Conservation (phyloP, 2,113 vertebrate species). For the Etheostoma spectabile region DNA sequence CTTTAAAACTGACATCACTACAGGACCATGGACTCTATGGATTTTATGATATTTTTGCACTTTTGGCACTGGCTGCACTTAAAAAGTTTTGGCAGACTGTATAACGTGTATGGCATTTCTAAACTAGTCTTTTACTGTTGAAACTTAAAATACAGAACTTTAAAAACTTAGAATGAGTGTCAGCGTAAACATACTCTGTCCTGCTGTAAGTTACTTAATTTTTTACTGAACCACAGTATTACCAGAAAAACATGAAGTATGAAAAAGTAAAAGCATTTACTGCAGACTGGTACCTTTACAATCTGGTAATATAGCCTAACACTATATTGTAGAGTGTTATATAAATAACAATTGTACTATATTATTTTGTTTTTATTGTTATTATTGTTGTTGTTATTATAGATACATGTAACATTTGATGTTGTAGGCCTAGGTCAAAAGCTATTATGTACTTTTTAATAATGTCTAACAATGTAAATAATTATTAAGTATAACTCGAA, state of each 20-base stretch:
- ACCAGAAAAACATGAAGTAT: neutral
- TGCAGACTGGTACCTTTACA: neutral
- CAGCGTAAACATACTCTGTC: neutral
- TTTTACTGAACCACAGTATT: neutral
- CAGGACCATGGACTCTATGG: too few species aligned
- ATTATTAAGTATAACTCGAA: neutral
- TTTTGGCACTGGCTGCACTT: too few species aligned
- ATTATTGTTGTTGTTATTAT: neutral
- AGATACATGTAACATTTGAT: neutral
- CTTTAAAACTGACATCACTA: too few species aligned
- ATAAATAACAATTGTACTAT: neutral
- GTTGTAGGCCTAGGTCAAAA: neutral
- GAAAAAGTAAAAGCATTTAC: neutral
- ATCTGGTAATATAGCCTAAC: too few species aligned
- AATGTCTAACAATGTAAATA: neutral
- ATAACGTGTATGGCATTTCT: too few species aligned
- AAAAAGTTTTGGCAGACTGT: too few species aligned
- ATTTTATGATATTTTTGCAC: too few species aligned
- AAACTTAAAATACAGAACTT: too few species aligned
- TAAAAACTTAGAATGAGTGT: neutral
- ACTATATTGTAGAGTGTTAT: neutral
- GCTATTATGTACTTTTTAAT: neutral
- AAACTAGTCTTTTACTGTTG: too few species aligned
- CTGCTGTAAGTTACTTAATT: neutral
- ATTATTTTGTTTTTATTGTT: neutral